These are phyloP conservation scores for Mythimna lalbum DNA, from an alignment of 2,888 invertebrate species.

Conservation along the genomic window DNA sequence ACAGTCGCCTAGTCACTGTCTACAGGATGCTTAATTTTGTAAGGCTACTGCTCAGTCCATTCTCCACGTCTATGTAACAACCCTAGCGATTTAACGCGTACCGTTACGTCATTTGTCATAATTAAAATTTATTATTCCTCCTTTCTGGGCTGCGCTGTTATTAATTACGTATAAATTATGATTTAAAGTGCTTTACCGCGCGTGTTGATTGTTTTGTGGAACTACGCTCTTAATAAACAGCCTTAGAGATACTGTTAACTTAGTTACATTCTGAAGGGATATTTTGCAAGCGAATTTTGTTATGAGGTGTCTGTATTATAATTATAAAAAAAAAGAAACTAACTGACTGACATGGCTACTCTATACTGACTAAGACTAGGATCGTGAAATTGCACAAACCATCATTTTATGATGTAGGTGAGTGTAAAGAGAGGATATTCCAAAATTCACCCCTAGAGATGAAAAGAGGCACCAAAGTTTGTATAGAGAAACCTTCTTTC, in stretches of 20 bases:
- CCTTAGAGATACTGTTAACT: constrained; percentile 23
- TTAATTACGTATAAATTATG: constrained; percentile 74
- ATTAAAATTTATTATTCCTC: constrained; percentile 81
- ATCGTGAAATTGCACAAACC: too few relatives aligned
- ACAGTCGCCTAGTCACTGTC: not conserved
- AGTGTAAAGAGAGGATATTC: too few relatives aligned
- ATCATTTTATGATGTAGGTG: too few relatives aligned
- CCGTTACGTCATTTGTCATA: constrained; percentile 77
- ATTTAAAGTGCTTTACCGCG: constrained; percentile 63
- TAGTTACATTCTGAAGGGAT: constrained; percentile 1
- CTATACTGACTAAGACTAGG: too few relatives aligned
- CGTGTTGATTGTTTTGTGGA: constrained; percentile 58
- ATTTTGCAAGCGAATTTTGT: not conserved
- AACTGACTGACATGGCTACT: too few relatives aligned
- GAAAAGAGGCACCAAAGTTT: too few relatives aligned
- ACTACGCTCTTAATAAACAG: constrained; percentile 40
- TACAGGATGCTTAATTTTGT: not conserved
- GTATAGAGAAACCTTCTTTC: too few relatives aligned
- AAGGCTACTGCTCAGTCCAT: not conserved
- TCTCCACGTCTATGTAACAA: constrained; percentile 33
- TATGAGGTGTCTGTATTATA: too few relatives aligned
- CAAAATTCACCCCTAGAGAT: too few relatives aligned
- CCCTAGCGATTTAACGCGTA: constrained; percentile 63
- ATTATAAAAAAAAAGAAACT: too few relatives aligned
- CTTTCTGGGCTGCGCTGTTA: constrained; percentile 66